A percentile compares a stretch with the other conserved stretches of the same genome.
phyloP scores from a whole-genome alignment of 2,113 vertebrate genomes.

The Epinephelus cyanopodus region DNA sequence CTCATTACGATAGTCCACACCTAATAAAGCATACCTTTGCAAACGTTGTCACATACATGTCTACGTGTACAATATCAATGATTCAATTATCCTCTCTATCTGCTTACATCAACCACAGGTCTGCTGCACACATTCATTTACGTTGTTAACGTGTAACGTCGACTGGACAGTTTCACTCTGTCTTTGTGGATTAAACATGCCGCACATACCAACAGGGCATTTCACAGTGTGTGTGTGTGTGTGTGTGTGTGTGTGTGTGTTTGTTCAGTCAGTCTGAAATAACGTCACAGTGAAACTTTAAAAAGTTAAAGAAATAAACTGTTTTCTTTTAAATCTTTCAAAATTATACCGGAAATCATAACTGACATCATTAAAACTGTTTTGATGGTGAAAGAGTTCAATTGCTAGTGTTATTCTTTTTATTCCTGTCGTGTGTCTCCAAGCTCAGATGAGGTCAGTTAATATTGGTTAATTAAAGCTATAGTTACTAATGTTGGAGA shows the following conservation, averaged over 20 bases:
- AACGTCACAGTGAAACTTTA: background rate
- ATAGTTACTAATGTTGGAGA: no score
- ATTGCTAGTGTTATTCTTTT: no score
- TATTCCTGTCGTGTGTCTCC: no score
- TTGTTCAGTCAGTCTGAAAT: background rate
- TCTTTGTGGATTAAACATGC: conserved; percentile 16
- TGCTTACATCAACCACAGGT: background rate
- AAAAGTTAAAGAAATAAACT: background rate
- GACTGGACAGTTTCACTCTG: conserved; percentile 22
- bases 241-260: background rate
- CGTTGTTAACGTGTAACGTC: conserved; percentile 21
- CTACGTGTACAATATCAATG: background rate
- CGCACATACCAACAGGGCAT: conserved; percentile 18
- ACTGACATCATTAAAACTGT: no score
- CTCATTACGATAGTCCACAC: background rate
- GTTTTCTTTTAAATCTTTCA: no score
- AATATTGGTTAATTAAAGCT: no score
- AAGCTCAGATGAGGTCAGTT: no score
- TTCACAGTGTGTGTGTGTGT: background rate
- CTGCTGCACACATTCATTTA: background rate
- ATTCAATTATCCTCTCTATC: background rate
- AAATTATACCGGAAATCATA: no score
- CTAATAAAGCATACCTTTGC: background rate
- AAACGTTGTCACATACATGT: background rate
- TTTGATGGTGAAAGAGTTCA: no score